Conservation (phyloP, 2,888 invertebrate genomes). For the Dicycla oo region DNA sequence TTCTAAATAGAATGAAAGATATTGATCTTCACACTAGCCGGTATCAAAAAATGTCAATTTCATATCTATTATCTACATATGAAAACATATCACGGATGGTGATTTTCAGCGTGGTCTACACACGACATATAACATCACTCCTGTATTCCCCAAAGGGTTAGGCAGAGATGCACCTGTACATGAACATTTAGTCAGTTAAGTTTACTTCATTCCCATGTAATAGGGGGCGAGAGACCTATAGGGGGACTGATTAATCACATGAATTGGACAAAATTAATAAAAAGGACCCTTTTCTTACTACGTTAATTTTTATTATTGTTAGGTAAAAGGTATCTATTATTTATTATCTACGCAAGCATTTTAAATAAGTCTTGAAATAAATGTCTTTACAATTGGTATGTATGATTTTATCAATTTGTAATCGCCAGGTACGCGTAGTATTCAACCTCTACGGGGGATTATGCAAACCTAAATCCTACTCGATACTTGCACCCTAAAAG, state of each 20-base stretch:
- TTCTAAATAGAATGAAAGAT: too few relatives aligned
- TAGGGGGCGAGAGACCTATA: too few relatives aligned
- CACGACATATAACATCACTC: too few relatives aligned
- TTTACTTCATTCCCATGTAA: too few relatives aligned
- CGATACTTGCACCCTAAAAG: too few relatives aligned
- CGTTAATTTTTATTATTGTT: not conserved
- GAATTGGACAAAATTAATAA: not conserved
- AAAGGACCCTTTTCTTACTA: not conserved
- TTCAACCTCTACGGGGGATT: conserved; percentile 19
- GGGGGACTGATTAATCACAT: too few relatives aligned
- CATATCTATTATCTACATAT: too few relatives aligned
- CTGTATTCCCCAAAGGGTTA: too few relatives aligned
- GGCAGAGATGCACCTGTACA: too few relatives aligned
- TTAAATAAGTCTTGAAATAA: conserved; percentile 30
- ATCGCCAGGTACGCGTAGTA: conserved; percentile 1
- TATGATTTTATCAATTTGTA: conserved; percentile 47
- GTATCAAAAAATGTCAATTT: too few relatives aligned
- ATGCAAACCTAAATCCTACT: not conserved
- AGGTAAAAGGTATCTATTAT: not conserved
- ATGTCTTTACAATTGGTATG: conserved; percentile 4
- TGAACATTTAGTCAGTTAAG: too few relatives aligned
- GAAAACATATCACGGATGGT: not conserved
- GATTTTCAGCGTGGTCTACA: not conserved
- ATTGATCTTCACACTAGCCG: too few relatives aligned
- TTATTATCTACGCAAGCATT: not conserved